A percentile compares a stretch with the other conserved stretches of the same genome.
These are phyloP conservation scores for Perithous albicinctus DNA, from an alignment of 2,888 invertebrate genomes.

Conservation along the genomic window DNA sequence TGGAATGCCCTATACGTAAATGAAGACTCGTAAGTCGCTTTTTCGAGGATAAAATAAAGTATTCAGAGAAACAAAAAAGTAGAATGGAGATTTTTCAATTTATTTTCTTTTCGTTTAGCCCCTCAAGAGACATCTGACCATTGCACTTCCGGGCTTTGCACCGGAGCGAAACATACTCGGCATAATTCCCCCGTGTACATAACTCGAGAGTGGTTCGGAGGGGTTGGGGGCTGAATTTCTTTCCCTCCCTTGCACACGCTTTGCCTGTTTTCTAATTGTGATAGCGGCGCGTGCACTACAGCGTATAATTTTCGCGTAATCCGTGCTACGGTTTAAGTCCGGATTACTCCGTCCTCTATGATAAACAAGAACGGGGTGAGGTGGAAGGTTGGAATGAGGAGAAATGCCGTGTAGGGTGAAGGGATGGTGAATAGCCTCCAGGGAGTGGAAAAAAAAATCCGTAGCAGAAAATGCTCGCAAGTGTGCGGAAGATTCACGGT, in stretches of 20 bases:
- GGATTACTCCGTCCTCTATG: constrained; percentile 64
- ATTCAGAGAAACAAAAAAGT: neutral
- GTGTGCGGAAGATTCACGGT: constrained; percentile 24
- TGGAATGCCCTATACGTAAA: too few relatives aligned
- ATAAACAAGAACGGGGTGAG: constrained; percentile 54
- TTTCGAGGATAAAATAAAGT: neutral
- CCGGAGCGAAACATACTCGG: constrained; percentile 17
- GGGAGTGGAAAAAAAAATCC: constrained; percentile 57
- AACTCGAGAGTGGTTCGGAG: constrained; percentile 11
- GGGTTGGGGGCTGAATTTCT: neutral
- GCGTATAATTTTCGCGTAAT: constrained; percentile 69
- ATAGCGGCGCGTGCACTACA: constrained; percentile 51
- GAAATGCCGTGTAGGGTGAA: constrained; percentile 35
- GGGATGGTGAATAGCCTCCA: constrained; percentile 40
- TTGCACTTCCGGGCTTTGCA: constrained; percentile 39
- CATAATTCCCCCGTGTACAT: constrained; percentile 46
- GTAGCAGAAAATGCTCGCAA: constrained; percentile 33
- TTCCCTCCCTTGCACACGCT: constrained; percentile 45
- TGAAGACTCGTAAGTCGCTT: neutral
- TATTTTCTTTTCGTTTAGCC: constrained; percentile 3
- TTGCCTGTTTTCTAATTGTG: constrained; percentile 66
- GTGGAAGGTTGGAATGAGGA: constrained; percentile 29
- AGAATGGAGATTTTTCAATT: neutral
- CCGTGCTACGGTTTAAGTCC: constrained; percentile 66
- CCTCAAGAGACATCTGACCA: constrained; percentile 6